Evolutionary conservation across 2,888 invertebrate genomes (phyloP).

Genomic region (Stegophylla sp.): DNA sequence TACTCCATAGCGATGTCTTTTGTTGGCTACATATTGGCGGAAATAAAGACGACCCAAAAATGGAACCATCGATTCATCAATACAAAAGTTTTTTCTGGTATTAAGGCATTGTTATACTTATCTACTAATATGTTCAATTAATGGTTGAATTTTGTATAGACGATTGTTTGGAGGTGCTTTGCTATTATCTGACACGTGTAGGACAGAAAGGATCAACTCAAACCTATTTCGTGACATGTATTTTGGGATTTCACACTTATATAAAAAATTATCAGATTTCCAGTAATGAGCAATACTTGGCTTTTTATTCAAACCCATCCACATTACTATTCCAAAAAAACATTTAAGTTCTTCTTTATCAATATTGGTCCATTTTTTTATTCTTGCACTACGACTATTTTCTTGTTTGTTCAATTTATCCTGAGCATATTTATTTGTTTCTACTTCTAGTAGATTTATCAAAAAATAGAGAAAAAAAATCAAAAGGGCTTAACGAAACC

Average conservation of each 20-base stretch:
- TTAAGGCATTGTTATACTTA: constrained; percentile 7
- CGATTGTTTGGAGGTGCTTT: constrained; percentile 6
- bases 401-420: neutral
- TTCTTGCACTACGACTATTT: neutral
- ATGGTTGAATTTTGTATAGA: constrained; percentile 11
- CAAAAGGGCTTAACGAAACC: neutral
- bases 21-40: constrained; percentile 20
- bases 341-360: constrained; percentile 6
- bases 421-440: constrained; percentile 29
- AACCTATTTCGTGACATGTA: constrained; percentile 26
- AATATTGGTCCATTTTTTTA: constrained; percentile 7
- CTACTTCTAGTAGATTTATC: constrained; percentile 1
- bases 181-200: constrained; percentile 7
- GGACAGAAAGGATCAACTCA: constrained; percentile 6
- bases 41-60: constrained; percentile 1
- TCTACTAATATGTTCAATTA: neutral
- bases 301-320: constrained; percentile 4
- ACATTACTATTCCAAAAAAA: constrained; percentile 27
- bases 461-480: constrained; percentile 21
- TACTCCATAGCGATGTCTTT: constrained; percentile 13
- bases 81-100: constrained; percentile 20
- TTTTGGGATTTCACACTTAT: neutral
- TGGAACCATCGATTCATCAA: constrained; percentile 14
- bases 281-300: constrained; percentile 29
- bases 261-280: constrained; percentile 16